Base-by-base conservation (phyloP, 2,888 invertebrate species). In the Eulithis prunata region DNA sequence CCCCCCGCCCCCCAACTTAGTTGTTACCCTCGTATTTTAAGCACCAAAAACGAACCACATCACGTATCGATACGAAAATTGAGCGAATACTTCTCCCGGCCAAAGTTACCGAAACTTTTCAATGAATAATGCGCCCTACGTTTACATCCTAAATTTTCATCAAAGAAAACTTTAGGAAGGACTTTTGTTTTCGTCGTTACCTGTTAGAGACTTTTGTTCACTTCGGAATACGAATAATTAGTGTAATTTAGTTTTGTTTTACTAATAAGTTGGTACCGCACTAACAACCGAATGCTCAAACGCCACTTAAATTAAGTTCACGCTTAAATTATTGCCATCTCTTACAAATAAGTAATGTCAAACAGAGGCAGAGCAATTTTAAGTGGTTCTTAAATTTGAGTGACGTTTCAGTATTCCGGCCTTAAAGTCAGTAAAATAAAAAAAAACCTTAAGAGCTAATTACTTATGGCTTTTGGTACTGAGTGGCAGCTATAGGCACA, bases 121-220 rank as follows among this genome's bases (percentile, higher is more conserved):
- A 12, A 55, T 64, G 64, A 64, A 64, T 64, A 64, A 63, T 57
- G 63, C 43, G 32, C 6, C 43, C 43, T 14, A 67, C 63, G 56
- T 59, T 66, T 43, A 67, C 66, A 59, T 62, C 66, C 59, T 47
- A 66, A 62, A 66, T 62, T 65, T 57, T 57, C 62, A 63, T 63
- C 63, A 67, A 63, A 63, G 57, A 43, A 63, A 64, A 63, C 63
- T 64, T 62, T 51, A 21, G 32, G 51, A 63, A 60, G 57, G 49
- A 67, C 56, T 49, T 59, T 63, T 66, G 66, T 66, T 62, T 62
- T 64, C 49, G 67, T 64, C 63, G 60, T 49, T 67, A 67, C 67
- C 67, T 67, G 67, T 61, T 57, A 13, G 21, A 21, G 53, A 45
- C 47, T 57, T 59, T 60, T 60, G 63, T 63, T 60, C 62, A 41